These are phyloP conservation scores for Dryococelus australis DNA, from an alignment of 2,888 invertebrate genomes.

Conservation along the genomic window DNA sequence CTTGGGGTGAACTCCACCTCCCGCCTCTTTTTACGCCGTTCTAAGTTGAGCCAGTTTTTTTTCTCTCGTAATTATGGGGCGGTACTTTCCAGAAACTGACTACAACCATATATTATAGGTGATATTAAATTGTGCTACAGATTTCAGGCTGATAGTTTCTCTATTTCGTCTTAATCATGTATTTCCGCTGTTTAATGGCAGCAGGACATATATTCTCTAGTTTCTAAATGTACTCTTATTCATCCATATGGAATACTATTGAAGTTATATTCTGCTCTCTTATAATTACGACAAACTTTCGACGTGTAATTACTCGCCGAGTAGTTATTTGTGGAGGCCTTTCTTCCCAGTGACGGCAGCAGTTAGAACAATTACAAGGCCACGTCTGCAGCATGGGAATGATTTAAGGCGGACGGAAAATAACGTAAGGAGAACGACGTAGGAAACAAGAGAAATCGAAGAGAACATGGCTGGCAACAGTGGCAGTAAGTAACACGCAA, in stretches of 20 bases:
- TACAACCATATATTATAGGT: not conserved
- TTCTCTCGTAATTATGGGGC: not conserved
- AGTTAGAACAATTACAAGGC: not conserved
- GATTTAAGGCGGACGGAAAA: not conserved
- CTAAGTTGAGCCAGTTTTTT: not conserved
- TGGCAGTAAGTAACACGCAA: not conserved
- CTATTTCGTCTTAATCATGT: not conserved
- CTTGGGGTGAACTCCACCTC: not conserved
- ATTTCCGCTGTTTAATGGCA: not conserved
- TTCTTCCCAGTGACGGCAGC: not conserved
- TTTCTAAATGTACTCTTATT: not conserved
- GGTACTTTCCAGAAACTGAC: not conserved
- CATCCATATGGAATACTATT: slow-evolving; percentile 7
- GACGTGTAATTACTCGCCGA: not conserved
- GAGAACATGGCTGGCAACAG: not conserved
- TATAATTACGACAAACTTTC: slow-evolving; percentile 16
- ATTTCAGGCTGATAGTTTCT: not conserved
- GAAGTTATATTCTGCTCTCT: not conserved
- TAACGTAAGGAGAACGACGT: not conserved
- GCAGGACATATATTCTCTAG: not conserved
- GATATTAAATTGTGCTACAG: not conserved
- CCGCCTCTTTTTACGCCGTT: not conserved
- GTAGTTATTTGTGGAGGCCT: not conserved
- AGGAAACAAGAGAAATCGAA: too few relatives aligned
- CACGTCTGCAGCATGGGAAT: not conserved